Conservation (phyloP, 2,797 vertebrate genomes). For the Tamandua tetradactyla region DNA sequence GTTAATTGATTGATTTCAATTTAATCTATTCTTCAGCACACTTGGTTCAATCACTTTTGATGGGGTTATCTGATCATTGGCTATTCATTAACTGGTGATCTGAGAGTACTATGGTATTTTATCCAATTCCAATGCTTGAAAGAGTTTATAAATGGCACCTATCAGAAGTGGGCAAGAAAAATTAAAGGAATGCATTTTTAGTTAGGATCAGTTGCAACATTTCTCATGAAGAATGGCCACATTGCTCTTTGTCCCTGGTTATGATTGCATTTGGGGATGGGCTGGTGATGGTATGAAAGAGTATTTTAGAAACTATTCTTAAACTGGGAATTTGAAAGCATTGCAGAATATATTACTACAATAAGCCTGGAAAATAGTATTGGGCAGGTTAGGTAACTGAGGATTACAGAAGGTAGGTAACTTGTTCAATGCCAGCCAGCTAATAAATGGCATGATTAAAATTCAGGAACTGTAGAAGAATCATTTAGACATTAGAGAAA, state of each 20-base stretch:
- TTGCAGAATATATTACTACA: neutral
- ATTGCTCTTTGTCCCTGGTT: neutral
- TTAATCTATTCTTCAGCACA: constrained; percentile 11
- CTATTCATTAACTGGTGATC: constrained; percentile 33
- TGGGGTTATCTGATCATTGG: neutral
- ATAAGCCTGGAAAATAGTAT: neutral
- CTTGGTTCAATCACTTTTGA: constrained; percentile 22
- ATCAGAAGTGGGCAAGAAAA: neutral
- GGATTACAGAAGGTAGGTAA: neutral
- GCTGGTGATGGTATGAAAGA: neutral
- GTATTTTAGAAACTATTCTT: neutral
- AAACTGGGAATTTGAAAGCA: neutral
- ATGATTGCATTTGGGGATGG: neutral
- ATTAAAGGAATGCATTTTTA: neutral
- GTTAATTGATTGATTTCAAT: constrained; percentile 22
- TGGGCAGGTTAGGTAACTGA: neutral
- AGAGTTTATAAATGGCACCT: neutral
- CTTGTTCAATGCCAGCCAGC: neutral
- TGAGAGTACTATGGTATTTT: neutral
- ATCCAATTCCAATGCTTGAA: constrained; percentile 20
- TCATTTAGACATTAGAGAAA: neutral
- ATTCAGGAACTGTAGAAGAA: neutral
- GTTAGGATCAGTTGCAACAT: neutral
- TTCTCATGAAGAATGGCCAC: neutral
- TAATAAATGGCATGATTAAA: neutral